These are phyloP conservation scores for Cartodere bifasciata DNA, from an alignment of 2,888 invertebrate genomes.

Conservation along the genomic window DNA sequence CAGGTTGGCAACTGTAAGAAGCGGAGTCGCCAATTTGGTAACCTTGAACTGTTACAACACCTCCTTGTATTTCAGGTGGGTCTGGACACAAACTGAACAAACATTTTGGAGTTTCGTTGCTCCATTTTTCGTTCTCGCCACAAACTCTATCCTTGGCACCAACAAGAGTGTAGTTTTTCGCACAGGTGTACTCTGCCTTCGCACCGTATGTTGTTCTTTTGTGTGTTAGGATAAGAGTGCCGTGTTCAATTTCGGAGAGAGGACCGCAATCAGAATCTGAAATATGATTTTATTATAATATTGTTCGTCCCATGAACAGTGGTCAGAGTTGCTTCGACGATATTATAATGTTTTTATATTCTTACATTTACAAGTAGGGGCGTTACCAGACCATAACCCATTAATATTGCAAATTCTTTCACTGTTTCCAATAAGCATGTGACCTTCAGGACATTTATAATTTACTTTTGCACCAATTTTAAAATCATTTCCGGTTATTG, in stretches of 20 bases:
- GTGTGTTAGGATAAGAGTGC: conserved; percentile 52
- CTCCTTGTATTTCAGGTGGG: conserved; percentile 66
- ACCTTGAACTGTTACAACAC: conserved; percentile 55
- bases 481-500: conserved; percentile 56
- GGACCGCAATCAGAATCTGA: conserved; percentile 75
- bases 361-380: conserved; percentile 82
- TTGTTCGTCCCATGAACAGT: neutral
- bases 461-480: conserved; percentile 57
- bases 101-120: conserved; percentile 66
- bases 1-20: conserved; percentile 67
- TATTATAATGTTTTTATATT: neutral
- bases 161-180: conserved; percentile 73
- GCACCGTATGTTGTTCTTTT: conserved; percentile 69
- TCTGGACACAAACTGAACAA: conserved; percentile 81
- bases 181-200: conserved; percentile 61
- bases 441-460: conserved; percentile 72
- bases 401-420: conserved; percentile 55
- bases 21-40: conserved; percentile 70
- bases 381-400: conserved; percentile 73
- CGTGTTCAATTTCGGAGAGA: conserved; percentile 56
- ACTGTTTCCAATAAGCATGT: conserved; percentile 60
- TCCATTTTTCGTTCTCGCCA: conserved; percentile 62
- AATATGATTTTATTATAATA: conserved; percentile 14
- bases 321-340: neutral
- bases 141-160: conserved; percentile 63